Evolutionary conservation across 1,140 invertebrate genomes (phyloP), one percentile per base, ranked within the genome.

Genomic region (Bombus terrestris): DNA sequence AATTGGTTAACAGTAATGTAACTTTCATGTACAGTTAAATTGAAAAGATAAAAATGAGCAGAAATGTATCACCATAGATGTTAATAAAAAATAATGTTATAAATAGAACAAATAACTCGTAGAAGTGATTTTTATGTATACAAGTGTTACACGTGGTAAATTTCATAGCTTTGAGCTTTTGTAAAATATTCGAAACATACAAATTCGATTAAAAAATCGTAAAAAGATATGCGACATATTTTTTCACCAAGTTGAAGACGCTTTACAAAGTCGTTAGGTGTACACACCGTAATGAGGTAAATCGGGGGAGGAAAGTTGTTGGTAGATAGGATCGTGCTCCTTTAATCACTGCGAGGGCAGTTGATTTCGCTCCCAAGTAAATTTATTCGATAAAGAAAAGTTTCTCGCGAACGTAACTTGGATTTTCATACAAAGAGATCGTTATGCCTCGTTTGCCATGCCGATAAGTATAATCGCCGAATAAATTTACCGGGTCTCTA

Each of bases 401-500:
- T 84, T 62, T 10, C n/a, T 71, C 25, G 3, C 32, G 8, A 71
- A 2, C 39, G 39, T 39, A 62, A 57, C 57, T 59, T 28, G 18
- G 37, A 85, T 72, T 41, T 39, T 35, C 35, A 66, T 39, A 12
- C 81, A 47, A 64, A 32, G 39, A 57, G 81, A 64, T 28, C 32
- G 5, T 76, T 76, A 76, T 59, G 43, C 37, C 2, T n/a, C 66
- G 5, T 43, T 79, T 41, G 13, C 39, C 32, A 37, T 3, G n/a
- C 9, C 25, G 39, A 35, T 53, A 35, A 32, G 9, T 28, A n/a
- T 43, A 37, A 79, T 79, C 39, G 1, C 8, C n/a, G 53, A 85
- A 85, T 80, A 85, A 85, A 85, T 85, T 85, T 80, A 80, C 83
- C 83, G 5, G 68, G 41, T 28, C 12, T 72, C 32, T 80, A 68